Conservation (phyloP, 2,797 vertebrate genomes). For the Coregonus suidteri region DNA sequence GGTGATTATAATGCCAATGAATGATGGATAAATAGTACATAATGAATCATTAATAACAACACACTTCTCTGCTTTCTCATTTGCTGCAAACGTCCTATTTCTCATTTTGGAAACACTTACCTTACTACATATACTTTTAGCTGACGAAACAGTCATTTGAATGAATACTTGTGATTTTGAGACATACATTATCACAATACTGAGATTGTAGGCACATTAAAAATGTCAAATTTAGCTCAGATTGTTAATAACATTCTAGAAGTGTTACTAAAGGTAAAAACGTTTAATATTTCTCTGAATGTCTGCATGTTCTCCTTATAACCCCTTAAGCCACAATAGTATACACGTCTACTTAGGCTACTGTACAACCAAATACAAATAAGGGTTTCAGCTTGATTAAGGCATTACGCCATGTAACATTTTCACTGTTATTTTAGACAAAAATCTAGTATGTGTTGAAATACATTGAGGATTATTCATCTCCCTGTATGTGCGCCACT, state of each 20-base stretch:
- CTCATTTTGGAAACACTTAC: neutral
- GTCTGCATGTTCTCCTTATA: neutral
- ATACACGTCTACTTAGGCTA: too few relatives aligned
- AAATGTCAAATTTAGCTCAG: neutral
- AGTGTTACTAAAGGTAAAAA: neutral
- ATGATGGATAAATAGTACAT: too few relatives aligned
- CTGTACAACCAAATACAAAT: too few relatives aligned
- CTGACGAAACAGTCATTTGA: neutral
- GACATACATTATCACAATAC: neutral
- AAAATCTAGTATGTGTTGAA: neutral
- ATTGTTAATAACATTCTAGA: neutral
- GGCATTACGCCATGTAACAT: too few relatives aligned
- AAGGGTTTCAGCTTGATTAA: neutral
- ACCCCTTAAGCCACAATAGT: neutral
- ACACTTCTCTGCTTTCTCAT: too few relatives aligned
- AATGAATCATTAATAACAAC: too few relatives aligned
- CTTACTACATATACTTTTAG: neutral
- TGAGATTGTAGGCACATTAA: neutral
- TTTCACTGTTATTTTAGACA: neutral
- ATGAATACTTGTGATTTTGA: neutral
- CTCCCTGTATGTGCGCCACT: neutral
- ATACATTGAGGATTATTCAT: neutral
- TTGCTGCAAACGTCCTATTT: conserved; percentile 6
- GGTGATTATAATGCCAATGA: too few relatives aligned
- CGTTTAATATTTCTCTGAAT: neutral